Evolutionary conservation across 2,888 invertebrate genomes (phyloP).

Genomic region (Drosophila conformis): DNA sequence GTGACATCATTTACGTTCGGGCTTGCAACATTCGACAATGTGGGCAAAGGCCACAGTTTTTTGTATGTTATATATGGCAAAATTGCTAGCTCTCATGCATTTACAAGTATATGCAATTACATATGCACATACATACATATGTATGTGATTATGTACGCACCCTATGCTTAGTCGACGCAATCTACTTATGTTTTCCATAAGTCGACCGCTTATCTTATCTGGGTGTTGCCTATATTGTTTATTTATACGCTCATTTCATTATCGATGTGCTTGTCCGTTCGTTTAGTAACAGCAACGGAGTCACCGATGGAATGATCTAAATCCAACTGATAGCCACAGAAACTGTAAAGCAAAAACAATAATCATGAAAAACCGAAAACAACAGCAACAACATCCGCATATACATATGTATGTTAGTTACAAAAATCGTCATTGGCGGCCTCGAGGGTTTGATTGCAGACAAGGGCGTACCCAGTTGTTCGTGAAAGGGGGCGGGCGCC

Average conservation of each 20-base stretch:
- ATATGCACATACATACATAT: neutral
- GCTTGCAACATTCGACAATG: slow-evolving; percentile 5
- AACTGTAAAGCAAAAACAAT: slow-evolving; percentile 8
- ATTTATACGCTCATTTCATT: slow-evolving; percentile 46
- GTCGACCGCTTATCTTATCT: slow-evolving; percentile 42
- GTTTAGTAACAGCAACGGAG: slow-evolving; percentile 41
- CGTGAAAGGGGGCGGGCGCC: neutral
- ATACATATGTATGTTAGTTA: slow-evolving; percentile 1
- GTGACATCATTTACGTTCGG: slow-evolving; percentile 17
- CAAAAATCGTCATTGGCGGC: slow-evolving; percentile 9
- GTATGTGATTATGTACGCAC: neutral
- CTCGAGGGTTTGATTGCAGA: slow-evolving; percentile 43
- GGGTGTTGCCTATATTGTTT: slow-evolving; percentile 20
- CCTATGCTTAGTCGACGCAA: neutral
- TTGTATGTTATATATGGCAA: slow-evolving; percentile 11
- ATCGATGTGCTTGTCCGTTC: slow-evolving; percentile 37
- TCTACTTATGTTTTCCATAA: slow-evolving; percentile 7
- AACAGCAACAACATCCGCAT: slow-evolving; percentile 6
- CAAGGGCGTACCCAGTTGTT: neutral
- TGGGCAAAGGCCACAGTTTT: slow-evolving; percentile 30
- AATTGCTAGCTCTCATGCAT: neutral
- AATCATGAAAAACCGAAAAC: slow-evolving; percentile 4
- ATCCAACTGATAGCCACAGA: slow-evolving; percentile 29
- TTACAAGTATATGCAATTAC: neutral
- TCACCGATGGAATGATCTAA: slow-evolving; percentile 24